Percentiles rank a stretch among this genome's conserved stretches.
Evolutionary conservation across 2,888 invertebrate genomes (phyloP).

Genomic region (Drosophila koepferae): DNA sequence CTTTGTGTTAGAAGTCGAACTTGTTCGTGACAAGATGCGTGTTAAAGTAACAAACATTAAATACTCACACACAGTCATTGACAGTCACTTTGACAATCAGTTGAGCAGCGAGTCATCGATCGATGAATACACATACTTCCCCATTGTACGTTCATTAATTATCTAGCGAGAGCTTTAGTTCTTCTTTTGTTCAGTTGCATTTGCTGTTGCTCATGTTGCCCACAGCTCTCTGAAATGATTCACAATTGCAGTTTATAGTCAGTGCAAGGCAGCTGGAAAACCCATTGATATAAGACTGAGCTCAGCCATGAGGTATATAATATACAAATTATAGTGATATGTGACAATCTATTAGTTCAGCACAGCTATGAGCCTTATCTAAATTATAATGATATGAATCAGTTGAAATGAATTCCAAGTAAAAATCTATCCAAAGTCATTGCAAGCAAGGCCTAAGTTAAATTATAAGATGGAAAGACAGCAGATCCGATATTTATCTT

Average conservation of each 20-base stretch:
- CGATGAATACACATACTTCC: neutral
- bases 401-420: neutral
- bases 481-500: too few relatives aligned
- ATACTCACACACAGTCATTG: neutral
- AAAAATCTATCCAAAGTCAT: too few relatives aligned
- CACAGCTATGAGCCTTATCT: neutral
- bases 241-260: neutral
- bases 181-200: neutral
- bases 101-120: neutral
- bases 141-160: neutral
- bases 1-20: conserved; percentile 36
- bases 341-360: neutral
- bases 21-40: conserved; percentile 1
- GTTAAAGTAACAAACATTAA: neutral
- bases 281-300: neutral
- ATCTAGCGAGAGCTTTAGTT: neutral
- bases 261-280: neutral
- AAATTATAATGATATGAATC: neutral
- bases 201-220: neutral
- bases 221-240: neutral
- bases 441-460: too few relatives aligned
- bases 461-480: too few relatives aligned
- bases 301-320: neutral
- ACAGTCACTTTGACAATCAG: neutral
- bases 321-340: neutral